Evolutionary conservation across 2,797 vertebrate species (phyloP).

Genomic region (Fistularia commersonii): DNA sequence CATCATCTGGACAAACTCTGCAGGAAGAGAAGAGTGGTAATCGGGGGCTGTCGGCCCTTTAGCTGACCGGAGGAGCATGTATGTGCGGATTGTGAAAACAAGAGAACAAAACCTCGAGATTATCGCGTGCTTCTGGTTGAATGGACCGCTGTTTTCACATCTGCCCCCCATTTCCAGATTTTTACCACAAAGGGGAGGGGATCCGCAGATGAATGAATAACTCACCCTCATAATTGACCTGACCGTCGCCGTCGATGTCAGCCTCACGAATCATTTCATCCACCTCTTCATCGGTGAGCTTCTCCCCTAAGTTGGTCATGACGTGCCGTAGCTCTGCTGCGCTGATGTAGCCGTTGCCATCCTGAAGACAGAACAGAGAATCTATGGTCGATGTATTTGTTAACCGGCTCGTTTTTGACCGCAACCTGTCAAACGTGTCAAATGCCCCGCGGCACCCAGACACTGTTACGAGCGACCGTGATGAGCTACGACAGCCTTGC

Average conservation of each 20-base stretch:
- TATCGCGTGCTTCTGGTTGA: too few relatives aligned
- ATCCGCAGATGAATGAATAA: neutral
- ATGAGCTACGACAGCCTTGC: too few relatives aligned
- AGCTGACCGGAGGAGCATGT: neutral
- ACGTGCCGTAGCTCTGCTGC: constrained; percentile 87
- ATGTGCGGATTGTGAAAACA: neutral
- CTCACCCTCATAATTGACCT: constrained; percentile 91
- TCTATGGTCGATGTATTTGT: neutral
- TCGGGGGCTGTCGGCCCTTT: too few relatives aligned
- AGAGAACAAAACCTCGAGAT: neutral
- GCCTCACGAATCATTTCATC: constrained; percentile 92
- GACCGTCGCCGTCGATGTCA: constrained; percentile 87
- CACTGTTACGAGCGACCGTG: neutral
- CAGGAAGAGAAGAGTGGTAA: constrained; percentile 8
- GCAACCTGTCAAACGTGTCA: neutral
- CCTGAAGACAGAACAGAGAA: constrained; percentile 57
- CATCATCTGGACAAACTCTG: constrained; percentile 96
- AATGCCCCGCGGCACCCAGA: neutral
- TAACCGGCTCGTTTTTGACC: neutral
- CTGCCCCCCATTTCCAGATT: neutral
- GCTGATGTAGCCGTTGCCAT: constrained; percentile 89
- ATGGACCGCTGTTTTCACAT: neutral
- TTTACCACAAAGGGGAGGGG: neutral
- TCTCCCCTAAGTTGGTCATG: constrained; percentile 92
- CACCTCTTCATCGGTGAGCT: constrained; percentile 88